A percentile compares a stretch with the other conserved stretches of the same genome.
Conservation (phyloP, 2,113 vertebrate species). For the Dicrurus megarhynchus region DNA sequence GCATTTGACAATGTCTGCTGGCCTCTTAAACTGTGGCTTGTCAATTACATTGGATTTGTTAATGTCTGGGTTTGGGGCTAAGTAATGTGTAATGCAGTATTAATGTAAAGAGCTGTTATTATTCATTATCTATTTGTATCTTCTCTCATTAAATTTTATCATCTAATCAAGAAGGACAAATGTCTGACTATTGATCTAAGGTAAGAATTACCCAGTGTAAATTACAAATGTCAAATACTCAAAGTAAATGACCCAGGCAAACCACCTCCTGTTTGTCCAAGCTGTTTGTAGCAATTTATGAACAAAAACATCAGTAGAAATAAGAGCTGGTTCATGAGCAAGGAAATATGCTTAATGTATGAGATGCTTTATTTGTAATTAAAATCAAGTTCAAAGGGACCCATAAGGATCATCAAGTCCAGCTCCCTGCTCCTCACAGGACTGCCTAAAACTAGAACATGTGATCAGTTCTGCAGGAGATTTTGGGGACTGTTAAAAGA, state of each 20-base stretch:
- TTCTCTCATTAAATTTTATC: not conserved
- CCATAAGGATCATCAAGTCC: not conserved
- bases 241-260: not conserved
- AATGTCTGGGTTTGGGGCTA: not conserved
- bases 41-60: not conserved
- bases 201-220: not conserved
- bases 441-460: not conserved
- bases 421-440: not conserved
- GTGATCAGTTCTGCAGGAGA: not conserved
- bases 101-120: not conserved
- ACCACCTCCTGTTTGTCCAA: not conserved
- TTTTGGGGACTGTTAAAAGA: not conserved
- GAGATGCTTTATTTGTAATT: not conserved
- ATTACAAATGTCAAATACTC: not conserved
- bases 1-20: not conserved
- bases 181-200: not conserved
- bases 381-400: not conserved
- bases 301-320: not conserved
- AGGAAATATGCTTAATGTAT: not conserved
- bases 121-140: not conserved
- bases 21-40: not conserved
- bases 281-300: not conserved
- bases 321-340: not conserved
- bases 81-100: not conserved
- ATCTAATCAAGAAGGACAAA: not conserved